These are phyloP conservation scores for Cherax quadricarinatus DNA, from an alignment of 1,140 invertebrate species.

Conservation along the genomic window DNA sequence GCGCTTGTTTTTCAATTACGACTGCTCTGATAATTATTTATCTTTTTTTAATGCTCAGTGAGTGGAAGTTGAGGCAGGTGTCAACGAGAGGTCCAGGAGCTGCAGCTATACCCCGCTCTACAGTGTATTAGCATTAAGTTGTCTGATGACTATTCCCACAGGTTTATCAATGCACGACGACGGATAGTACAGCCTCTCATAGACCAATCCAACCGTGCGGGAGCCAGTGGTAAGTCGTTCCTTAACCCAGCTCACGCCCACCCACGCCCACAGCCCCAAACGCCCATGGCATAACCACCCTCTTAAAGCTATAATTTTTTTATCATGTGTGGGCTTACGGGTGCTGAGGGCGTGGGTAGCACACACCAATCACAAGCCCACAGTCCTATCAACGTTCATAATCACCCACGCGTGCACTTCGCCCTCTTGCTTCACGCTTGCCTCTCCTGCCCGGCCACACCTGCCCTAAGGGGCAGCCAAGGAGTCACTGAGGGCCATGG, in stretches of 20 bases:
- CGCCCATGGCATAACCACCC: slow-evolving; percentile 18
- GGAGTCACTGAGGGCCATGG: slow-evolving; percentile 30
- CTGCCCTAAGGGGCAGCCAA: background rate
- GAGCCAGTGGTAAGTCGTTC: slow-evolving; percentile 73
- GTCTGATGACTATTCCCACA: slow-evolving; percentile 59
- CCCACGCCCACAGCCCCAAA: slow-evolving; percentile 26
- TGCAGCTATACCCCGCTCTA: background rate
- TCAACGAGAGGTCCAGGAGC: background rate
- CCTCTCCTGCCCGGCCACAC: slow-evolving; percentile 51
- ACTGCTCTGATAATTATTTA: too few relatives aligned
- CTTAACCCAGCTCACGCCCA: slow-evolving; percentile 70
- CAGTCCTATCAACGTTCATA: slow-evolving; percentile 20
- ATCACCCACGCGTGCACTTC: slow-evolving; percentile 64
- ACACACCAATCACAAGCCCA: slow-evolving; percentile 63
- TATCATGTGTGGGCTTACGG: background rate
- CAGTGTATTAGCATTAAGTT: slow-evolving; percentile 10
- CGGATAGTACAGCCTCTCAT: slow-evolving; percentile 96
- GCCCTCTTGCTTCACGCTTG: slow-evolving; percentile 64
- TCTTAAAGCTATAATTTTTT: background rate
- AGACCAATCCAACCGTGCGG: slow-evolving; percentile 79
- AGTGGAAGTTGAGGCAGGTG: too few relatives aligned
- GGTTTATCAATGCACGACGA: slow-evolving; percentile 96
- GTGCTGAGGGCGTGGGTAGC: slow-evolving; percentile 32
- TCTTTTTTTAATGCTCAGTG: background rate
- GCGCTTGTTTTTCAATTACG: too few relatives aligned